Percentiles rank a stretch among this genome's conserved stretches.
Conservation (phyloP, 1,140 invertebrate genomes). For the Drosophila bocki region DNA sequence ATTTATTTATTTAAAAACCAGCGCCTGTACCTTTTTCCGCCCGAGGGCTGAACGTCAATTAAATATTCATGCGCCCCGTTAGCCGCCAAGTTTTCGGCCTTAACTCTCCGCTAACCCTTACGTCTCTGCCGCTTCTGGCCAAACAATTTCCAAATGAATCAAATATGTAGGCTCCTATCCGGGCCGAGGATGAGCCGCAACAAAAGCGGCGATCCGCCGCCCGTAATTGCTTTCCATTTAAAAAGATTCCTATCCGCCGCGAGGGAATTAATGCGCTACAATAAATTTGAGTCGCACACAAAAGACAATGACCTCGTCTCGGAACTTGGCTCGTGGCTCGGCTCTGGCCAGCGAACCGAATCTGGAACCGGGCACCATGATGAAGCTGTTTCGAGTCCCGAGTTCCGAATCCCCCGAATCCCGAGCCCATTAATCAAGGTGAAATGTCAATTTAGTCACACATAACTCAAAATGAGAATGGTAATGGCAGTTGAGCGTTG, state of each 20-base stretch:
- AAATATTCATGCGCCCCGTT: constrained; percentile 52
- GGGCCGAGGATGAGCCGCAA: constrained; percentile 6
- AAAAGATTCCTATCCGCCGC: constrained; percentile 37
- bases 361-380: constrained; percentile 32
- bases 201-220: constrained; percentile 31
- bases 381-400: constrained; percentile 29
- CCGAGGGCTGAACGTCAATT: constrained; percentile 33
- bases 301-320: constrained; percentile 59
- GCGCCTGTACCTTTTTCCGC: constrained; percentile 29
- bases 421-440: constrained; percentile 64
- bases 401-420: constrained; percentile 7
- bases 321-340: constrained; percentile 6
- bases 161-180: constrained; percentile 37
- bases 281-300: constrained; percentile 51
- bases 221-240: constrained; percentile 42
- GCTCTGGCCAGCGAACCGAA: constrained; percentile 23
- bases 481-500: constrained; percentile 12
- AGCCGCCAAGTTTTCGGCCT: constrained; percentile 1
- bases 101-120: constrained; percentile 16
- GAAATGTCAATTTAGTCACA: constrained; percentile 64
- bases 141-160: constrained; percentile 40
- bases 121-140: background rate
- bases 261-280: constrained; percentile 50
- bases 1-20: constrained; percentile 30
- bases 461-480: constrained; percentile 65